Percentiles rank a stretch among this genome's conserved stretches.
Conservation (phyloP, 64 coral and sea anemone genomes). For the Montipora sp. region DNA sequence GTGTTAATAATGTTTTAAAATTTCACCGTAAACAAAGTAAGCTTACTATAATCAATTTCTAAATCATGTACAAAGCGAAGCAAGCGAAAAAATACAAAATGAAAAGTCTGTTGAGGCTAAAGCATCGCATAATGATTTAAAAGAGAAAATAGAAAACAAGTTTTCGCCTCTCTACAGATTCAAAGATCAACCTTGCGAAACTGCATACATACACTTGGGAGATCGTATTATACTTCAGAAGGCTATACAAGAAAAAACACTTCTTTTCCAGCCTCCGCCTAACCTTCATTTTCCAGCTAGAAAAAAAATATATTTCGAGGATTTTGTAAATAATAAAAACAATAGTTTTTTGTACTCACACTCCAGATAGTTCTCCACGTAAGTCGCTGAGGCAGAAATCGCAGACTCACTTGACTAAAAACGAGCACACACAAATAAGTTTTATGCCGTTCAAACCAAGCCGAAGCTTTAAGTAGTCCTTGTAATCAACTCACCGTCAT, state of each 20-base stretch:
- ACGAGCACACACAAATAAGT: neutral
- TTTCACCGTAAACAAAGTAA: no score
- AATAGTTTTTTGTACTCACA: slow-evolving; percentile 6
- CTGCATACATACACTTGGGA: no score
- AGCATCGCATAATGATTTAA: neutral
- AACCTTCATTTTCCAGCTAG: neutral
- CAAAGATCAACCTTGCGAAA: no score
- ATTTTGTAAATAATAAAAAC: neutral
- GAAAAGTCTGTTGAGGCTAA: no score
- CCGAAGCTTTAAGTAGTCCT: neutral
- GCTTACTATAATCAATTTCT: no score
- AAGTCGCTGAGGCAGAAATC: slow-evolving; percentile 28
- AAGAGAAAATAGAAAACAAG: neutral
- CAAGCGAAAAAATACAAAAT: no score
- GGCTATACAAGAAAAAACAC: neutral
- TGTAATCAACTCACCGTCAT: slow-evolving; percentile 23
- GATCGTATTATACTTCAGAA: no score
- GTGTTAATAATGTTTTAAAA: no score
- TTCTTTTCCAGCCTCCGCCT: neutral
- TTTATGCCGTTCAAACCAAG: neutral
- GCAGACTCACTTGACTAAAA: slow-evolving; percentile 31
- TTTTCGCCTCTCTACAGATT: no score
- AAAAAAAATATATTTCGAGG: neutral
- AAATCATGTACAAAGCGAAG: no score
- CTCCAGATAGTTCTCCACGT: slow-evolving; percentile 53